Evolutionary conservation across 1,140 invertebrate genomes (phyloP).

Genomic region (Drepana arcuata): DNA sequence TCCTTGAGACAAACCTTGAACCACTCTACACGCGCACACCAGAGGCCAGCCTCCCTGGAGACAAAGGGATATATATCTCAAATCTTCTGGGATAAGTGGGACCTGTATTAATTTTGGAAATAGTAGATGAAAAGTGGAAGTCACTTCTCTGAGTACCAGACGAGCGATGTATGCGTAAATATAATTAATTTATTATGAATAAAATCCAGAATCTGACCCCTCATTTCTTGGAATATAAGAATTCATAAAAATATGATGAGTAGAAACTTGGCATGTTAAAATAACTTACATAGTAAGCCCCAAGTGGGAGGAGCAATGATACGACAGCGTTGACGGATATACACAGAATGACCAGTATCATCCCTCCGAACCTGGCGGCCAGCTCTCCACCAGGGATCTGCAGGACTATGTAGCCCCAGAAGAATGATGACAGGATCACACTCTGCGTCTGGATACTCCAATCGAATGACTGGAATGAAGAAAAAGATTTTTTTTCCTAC

Average conservation of each 20-base stretch:
- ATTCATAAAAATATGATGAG: too few relatives aligned
- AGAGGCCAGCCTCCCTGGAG: slow-evolving; percentile 69
- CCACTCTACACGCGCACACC: slow-evolving; percentile 71
- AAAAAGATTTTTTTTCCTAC: too few relatives aligned
- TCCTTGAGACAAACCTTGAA: slow-evolving; percentile 81
- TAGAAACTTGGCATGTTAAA: background rate
- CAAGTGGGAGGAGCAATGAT: slow-evolving; percentile 31
- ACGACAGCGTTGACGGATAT: slow-evolving; percentile 32
- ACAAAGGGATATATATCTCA: too few relatives aligned
- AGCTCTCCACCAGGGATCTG: slow-evolving; percentile 75
- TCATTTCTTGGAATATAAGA: too few relatives aligned
- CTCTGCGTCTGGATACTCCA: slow-evolving; percentile 74
- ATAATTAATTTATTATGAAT: too few relatives aligned
- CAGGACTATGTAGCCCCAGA: slow-evolving; percentile 65
- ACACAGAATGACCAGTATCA: slow-evolving; percentile 35
- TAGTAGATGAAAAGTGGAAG: too few relatives aligned
- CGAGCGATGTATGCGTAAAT: too few relatives aligned
- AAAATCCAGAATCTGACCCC: too few relatives aligned
- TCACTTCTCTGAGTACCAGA: too few relatives aligned
- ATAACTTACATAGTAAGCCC: slow-evolving; percentile 36
- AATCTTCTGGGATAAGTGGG: too few relatives aligned
- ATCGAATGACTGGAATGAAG: slow-evolving; percentile 58
- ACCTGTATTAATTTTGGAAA: too few relatives aligned
- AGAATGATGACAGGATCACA: slow-evolving; percentile 77
- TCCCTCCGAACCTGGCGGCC: slow-evolving; percentile 74